Evolutionary conservation across 2,888 invertebrate genomes (phyloP).

Genomic region (Sinohyriopsis cumingii): DNA sequence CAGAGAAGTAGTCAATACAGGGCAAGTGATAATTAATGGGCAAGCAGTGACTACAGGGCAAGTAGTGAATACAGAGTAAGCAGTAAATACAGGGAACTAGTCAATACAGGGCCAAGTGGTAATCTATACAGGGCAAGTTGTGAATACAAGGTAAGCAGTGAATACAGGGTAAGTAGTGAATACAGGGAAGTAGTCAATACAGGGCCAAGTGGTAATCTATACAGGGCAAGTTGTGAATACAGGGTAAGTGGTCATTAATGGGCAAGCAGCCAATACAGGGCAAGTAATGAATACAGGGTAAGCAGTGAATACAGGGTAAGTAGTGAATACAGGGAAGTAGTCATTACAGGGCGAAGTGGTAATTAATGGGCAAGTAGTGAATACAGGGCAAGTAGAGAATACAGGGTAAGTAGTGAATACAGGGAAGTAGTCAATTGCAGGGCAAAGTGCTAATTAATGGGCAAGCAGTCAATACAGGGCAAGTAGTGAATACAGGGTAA

Average conservation of each 20-base stretch:
- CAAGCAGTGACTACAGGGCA: slow-evolving; percentile 14
- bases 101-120: neutral
- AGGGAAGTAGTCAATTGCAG: neutral
- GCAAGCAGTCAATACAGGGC: slow-evolving; percentile 13
- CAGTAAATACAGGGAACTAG: slow-evolving; percentile 19
- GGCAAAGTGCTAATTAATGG: no score
- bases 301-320: slow-evolving; percentile 20
- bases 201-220: neutral
- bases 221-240: slow-evolving; percentile 13
- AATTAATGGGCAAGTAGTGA: no score
- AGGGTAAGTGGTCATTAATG: slow-evolving; percentile 22
- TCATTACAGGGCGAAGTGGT: neutral
- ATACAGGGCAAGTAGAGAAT: slow-evolving; percentile 11
- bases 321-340: slow-evolving; percentile 19
- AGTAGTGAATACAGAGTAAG: slow-evolving; percentile 19
- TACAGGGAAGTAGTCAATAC: neutral
- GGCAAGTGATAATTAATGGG: no score
- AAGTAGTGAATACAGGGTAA: slow-evolving; percentile 18
- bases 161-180: slow-evolving; percentile 16
- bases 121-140: no score
- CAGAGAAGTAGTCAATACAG: slow-evolving; percentile 8
- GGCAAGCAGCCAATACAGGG: slow-evolving; percentile 6
- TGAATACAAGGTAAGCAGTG: slow-evolving; percentile 13
- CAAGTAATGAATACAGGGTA: slow-evolving; percentile 5
- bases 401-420: slow-evolving; percentile 15